phyloP scores from a whole-genome alignment of 2,113 vertebrate species.

The Stegostoma tigrinum region DNA sequence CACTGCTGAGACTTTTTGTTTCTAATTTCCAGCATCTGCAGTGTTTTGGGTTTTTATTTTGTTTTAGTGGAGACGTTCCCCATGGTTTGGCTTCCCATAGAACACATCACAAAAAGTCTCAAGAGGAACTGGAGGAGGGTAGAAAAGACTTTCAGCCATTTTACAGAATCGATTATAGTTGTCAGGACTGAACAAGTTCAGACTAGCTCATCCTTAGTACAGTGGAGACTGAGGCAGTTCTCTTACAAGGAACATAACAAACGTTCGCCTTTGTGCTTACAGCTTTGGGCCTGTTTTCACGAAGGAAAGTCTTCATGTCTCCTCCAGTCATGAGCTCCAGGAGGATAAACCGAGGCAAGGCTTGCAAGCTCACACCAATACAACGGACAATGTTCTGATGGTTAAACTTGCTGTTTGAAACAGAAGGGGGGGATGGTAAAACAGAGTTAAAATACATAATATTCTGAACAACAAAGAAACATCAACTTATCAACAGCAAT shows the following conservation, averaged over 20 bases:
- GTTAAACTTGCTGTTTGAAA: slow-evolving; percentile 70
- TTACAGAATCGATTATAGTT: not conserved
- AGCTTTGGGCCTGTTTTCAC: slow-evolving; percentile 69
- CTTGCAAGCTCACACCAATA: slow-evolving; percentile 78
- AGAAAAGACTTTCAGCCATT: not conserved
- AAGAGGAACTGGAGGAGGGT: not conserved
- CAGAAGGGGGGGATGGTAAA: slow-evolving; percentile 13
- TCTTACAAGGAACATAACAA: not conserved
- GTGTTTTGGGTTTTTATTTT: too few species aligned
- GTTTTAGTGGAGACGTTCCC: not conserved
- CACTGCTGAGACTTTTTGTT: too few species aligned
- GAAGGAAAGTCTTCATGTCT: slow-evolving; percentile 86
- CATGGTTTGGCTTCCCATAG: not conserved
- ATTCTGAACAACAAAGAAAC: not conserved
- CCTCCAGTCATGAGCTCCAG: slow-evolving; percentile 88
- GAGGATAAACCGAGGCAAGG: slow-evolving; percentile 77
- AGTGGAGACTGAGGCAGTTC: not conserved
- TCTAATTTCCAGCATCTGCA: too few species aligned
- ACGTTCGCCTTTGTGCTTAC: slow-evolving; percentile 51
- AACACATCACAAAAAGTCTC: not conserved
- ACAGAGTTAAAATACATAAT: not conserved
- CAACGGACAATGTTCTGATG: slow-evolving; percentile 80
- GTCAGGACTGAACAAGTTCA: not conserved
- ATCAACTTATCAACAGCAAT: not conserved
- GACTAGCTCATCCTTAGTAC: not conserved